Evolutionary conservation across 2,797 vertebrate genomes (phyloP).

Genomic region (Poeciliopsis paucimaculata): DNA sequence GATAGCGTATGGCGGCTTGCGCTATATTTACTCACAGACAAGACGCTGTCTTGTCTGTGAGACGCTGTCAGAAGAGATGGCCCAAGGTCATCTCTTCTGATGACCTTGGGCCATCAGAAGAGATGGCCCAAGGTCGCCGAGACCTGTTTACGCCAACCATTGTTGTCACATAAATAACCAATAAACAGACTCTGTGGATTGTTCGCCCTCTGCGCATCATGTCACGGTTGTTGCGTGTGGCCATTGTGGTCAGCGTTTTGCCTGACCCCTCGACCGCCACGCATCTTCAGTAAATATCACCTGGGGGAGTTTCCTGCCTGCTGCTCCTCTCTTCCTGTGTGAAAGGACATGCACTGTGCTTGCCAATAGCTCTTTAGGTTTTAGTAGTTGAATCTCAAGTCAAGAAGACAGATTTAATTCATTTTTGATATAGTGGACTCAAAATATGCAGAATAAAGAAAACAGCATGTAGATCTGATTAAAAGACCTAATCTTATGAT

Average conservation of each 20-base stretch:
- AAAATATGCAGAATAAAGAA: neutral
- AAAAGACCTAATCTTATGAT: neutral
- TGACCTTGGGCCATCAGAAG: too few relatives aligned
- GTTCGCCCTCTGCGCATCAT: conserved; percentile 1
- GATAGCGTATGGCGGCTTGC: conserved; percentile 28
- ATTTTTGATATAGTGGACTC: neutral
- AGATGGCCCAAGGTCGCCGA: conserved; percentile 35
- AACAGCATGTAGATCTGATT: neutral
- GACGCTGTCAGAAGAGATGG: conserved; percentile 19
- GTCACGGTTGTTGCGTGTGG: conserved; percentile 29
- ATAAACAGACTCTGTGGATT: conserved; percentile 51
- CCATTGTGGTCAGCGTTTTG: conserved; percentile 43
- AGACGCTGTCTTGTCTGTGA: too few relatives aligned
- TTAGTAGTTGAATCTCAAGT: neutral
- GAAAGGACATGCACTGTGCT: conserved; percentile 21
- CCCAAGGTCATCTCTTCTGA: too few relatives aligned
- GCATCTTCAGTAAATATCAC: conserved; percentile 28
- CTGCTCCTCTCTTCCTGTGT: conserved; percentile 29
- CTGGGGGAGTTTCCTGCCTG: conserved; percentile 36
- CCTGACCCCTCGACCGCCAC: conserved; percentile 17
- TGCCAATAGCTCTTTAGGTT: neutral
- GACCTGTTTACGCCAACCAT: conserved; percentile 67
- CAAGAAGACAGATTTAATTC: neutral
- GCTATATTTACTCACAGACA: conserved; percentile 61
- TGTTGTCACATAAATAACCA: conserved; percentile 71